phyloP scores from a whole-genome alignment of 2,888 invertebrate species.

The Taphrorychus bicolor region DNA sequence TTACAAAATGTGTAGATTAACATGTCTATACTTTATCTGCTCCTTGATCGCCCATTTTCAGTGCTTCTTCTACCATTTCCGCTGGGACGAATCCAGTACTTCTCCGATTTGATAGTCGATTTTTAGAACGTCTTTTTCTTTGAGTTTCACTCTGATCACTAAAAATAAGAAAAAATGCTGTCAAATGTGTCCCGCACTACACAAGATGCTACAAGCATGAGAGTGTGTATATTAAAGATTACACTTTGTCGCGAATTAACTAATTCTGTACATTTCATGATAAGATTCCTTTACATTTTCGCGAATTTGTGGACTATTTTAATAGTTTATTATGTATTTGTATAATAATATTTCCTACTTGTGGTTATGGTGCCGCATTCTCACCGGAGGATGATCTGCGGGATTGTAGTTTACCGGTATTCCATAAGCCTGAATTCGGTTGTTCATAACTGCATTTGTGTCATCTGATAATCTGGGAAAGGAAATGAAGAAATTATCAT shows the following conservation, averaged over 20 bases:
- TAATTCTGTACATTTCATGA: too few relatives aligned
- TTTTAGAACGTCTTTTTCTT: constrained; percentile 56
- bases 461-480: constrained; percentile 11
- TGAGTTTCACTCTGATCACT: constrained; percentile 55
- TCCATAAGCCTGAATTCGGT: constrained; percentile 42
- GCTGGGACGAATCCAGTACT: constrained; percentile 53
- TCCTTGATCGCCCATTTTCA: constrained; percentile 44
- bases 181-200: too few relatives aligned
- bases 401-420: constrained; percentile 50
- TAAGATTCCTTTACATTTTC: too few relatives aligned
- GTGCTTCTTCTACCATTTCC: constrained; percentile 49
- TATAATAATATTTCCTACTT: too few relatives aligned
- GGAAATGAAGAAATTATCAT: too few relatives aligned
- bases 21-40: too few relatives aligned
- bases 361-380: constrained; percentile 43
- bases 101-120: constrained; percentile 56
- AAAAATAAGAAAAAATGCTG: constrained; percentile 8
- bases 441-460: constrained; percentile 34
- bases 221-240: too few relatives aligned
- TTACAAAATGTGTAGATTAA: too few relatives aligned
- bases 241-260: too few relatives aligned
- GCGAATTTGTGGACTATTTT: too few relatives aligned
- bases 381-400: constrained; percentile 51
- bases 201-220: too few relatives aligned
- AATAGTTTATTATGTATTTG: too few relatives aligned